Conservation (phyloP, 2,888 invertebrate species). For the Unio delphinus region DNA sequence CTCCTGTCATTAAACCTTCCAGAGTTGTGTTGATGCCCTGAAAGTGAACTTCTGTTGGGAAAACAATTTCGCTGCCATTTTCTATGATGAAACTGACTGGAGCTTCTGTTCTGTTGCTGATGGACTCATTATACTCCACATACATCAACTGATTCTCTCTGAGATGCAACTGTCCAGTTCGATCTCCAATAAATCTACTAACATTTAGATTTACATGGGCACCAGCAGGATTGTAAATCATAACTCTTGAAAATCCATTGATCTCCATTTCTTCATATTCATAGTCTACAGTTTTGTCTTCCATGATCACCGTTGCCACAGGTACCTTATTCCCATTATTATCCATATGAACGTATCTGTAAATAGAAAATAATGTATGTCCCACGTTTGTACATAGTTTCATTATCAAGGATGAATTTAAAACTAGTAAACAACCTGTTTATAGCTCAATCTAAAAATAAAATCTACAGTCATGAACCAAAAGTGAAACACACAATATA, state of each 20-base stretch:
- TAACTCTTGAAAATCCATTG: conserved; percentile 40
- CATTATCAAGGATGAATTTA: no score
- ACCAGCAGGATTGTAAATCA: conserved; percentile 42
- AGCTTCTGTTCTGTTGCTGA: conserved; percentile 54
- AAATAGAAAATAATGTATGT: no score
- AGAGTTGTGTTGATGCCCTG: conserved; percentile 54
- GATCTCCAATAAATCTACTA: conserved; percentile 50
- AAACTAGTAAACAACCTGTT: no score
- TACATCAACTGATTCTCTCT: conserved; percentile 40
- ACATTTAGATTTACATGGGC: conserved; percentile 34
- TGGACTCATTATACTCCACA: conserved; percentile 52
- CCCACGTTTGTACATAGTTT: no score
- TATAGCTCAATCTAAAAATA: no score
- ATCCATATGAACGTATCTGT: conserved; percentile 49
- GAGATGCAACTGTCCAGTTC: conserved; percentile 54
- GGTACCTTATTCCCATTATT: conserved; percentile 45
- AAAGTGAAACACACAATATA: no score
- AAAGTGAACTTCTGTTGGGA: conserved; percentile 57
- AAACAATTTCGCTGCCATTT: conserved; percentile 43
- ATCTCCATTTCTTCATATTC: conserved; percentile 57
- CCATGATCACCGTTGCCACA: conserved; percentile 54
- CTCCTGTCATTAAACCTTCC: conserved; percentile 46
- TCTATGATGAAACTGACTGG: conserved; percentile 58
- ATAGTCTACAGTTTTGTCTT: conserved; percentile 38
- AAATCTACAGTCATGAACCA: no score